Percentiles rank a stretch among this genome's conserved stretches.
Evolutionary conservation across 2,797 vertebrate species (phyloP).

Genomic region (Crocidura indochinensis): DNA sequence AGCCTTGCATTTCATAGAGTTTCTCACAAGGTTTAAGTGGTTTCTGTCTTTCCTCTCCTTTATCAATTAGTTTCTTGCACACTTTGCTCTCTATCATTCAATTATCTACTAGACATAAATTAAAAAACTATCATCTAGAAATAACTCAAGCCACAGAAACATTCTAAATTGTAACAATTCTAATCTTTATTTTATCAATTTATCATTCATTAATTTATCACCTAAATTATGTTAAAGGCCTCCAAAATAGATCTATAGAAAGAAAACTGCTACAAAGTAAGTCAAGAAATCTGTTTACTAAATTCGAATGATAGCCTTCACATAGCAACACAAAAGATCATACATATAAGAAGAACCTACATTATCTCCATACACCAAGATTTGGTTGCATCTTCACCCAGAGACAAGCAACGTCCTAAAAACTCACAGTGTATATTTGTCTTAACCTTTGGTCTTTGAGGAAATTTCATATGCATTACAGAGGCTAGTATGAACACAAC

Average conservation of each 20-base stretch:
- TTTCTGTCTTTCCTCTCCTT: conserved; percentile 3
- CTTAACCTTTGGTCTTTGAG: conserved; percentile 1
- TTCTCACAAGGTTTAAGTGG: neutral
- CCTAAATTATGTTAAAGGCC: conserved; percentile 12
- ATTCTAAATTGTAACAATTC: conserved; percentile 11
- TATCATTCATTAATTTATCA: conserved; percentile 10
- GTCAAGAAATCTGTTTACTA: neutral
- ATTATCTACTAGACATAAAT: neutral
- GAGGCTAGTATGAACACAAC: neutral
- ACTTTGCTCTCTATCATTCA: neutral
- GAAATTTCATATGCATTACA: neutral
- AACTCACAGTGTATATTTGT: neutral
- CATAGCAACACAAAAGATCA: conserved; percentile 13
- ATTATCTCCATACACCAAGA: neutral
- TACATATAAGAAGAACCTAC: neutral
- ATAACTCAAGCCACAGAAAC: conserved; percentile 54
- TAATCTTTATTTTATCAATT: conserved; percentile 47
- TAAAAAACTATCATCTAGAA: neutral
- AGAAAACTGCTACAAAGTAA: neutral
- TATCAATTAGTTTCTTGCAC: neutral
- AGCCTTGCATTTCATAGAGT: conserved; percentile 59
- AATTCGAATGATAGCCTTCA: conserved; percentile 53
- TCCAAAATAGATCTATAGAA: conserved; percentile 4
- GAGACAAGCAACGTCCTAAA: neutral
- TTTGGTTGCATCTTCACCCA: conserved; percentile 15